Evolutionary conservation across 1,140 invertebrate genomes (phyloP).

Genomic region (Lepeophtheirus salmonis): DNA sequence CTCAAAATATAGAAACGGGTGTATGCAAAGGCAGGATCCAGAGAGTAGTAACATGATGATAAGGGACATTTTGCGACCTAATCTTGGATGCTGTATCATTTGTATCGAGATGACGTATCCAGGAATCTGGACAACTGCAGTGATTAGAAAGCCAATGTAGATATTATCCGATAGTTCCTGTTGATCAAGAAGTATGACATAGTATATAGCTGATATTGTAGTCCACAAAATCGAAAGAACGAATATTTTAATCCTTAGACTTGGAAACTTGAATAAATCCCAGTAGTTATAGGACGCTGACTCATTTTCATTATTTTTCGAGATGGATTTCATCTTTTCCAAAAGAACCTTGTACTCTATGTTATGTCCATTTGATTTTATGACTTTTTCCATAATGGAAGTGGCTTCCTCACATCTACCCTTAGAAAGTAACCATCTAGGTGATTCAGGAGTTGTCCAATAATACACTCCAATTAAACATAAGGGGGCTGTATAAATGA

Average conservation of each 20-base stretch:
- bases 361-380: conserved; percentile 22
- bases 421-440: conserved; percentile 21
- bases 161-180: not conserved
- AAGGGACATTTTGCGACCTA: conserved; percentile 46
- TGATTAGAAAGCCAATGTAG: conserved; percentile 9
- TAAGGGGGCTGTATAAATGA: not conserved
- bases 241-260: conserved; percentile 45
- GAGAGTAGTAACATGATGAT: conserved; percentile 47
- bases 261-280: conserved; percentile 47
- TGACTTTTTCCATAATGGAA: conserved; percentile 24
- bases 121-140: conserved; percentile 9
- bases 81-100: conserved; percentile 39
- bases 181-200: conserved; percentile 17
- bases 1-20: conserved; percentile 31
- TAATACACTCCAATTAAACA: conserved; percentile 16
- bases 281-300: conserved; percentile 29
- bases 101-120: conserved; percentile 40
- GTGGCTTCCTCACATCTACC: conserved; percentile 21
- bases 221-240: conserved; percentile 56
- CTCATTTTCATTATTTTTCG: conserved; percentile 23
- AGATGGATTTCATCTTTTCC: conserved; percentile 34
- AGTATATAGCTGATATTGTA: conserved; percentile 41
- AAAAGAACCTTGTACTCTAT: too few relatives aligned
- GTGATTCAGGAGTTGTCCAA: conserved; percentile 22
- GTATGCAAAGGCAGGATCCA: conserved; percentile 34